phyloP scores from a whole-genome alignment of 1,140 invertebrate species.

The Diploscapter pachys region DNA sequence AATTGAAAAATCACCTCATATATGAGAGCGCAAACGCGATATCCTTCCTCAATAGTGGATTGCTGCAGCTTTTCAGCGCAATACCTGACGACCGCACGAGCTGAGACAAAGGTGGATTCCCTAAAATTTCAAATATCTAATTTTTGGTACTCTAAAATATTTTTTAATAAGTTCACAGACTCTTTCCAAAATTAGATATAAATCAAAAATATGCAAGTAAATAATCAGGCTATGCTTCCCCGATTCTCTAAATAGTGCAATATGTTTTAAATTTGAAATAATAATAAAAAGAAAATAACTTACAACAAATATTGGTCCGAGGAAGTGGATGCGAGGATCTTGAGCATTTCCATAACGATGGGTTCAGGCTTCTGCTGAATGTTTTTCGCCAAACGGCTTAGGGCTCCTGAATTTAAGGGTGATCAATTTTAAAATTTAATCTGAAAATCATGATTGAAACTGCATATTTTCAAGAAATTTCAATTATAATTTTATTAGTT shows the following conservation, averaged over 20 bases:
- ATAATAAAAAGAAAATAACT: background rate
- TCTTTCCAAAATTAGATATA: too few species aligned
- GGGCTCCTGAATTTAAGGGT: constrained; percentile 14
- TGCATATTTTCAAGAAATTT: too few species aligned
- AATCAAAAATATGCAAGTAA: too few species aligned
- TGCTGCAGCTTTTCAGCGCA: constrained; percentile 9
- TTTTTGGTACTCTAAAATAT: too few species aligned
- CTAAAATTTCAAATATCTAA: background rate
- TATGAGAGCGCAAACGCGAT: constrained; percentile 12
- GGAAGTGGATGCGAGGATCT: constrained; percentile 32
- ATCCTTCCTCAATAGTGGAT: constrained; percentile 19
- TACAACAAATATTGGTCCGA: constrained; percentile 24
- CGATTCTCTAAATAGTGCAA: background rate
- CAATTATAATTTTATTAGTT: too few species aligned
- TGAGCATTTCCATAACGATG: constrained; percentile 43
- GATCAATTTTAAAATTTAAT: too few species aligned
- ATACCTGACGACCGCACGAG: constrained; percentile 20
- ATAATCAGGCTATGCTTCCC: too few species aligned
- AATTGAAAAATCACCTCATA: constrained; percentile 4
- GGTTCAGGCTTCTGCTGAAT: constrained; percentile 48
- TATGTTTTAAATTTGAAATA: background rate
- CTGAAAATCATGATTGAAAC: too few species aligned
- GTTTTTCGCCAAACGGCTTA: constrained; percentile 19
- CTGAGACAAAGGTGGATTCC: constrained; percentile 19
- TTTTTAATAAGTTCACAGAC: too few species aligned